These are phyloP conservation scores for Excalfactoria chinensis DNA, from an alignment of 2,113 vertebrate genomes.

Conservation along the genomic window DNA sequence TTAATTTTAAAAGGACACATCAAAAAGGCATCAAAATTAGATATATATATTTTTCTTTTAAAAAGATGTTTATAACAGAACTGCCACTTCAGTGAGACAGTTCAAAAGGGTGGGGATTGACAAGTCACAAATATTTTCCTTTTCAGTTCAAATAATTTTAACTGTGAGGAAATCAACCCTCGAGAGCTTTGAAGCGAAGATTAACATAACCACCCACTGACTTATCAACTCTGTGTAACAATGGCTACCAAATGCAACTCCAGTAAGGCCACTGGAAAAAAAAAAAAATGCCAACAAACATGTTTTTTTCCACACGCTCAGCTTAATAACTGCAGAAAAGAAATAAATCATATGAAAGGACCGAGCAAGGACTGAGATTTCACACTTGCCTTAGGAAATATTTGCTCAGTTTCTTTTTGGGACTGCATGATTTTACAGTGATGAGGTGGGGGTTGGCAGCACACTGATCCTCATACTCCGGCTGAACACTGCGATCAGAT, in stretches of 20 bases:
- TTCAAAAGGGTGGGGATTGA: neutral
- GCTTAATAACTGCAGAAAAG: neutral
- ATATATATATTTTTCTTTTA: neutral
- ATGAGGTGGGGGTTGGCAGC: accelerated
- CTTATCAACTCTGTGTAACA: neutral
- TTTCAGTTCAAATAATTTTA: neutral
- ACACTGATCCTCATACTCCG: neutral
- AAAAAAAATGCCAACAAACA: neutral
- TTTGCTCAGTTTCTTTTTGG: neutral
- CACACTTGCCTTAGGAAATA: constrained; percentile 15
- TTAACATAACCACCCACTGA: neutral
- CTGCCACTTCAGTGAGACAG: neutral
- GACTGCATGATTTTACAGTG: neutral
- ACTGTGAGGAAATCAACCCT: neutral
- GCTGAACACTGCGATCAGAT: neutral
- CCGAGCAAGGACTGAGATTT: neutral
- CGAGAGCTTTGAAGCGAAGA: neutral
- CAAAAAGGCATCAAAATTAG: neutral
- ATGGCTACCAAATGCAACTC: neutral
- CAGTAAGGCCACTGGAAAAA: neutral
- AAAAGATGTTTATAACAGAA: neutral
- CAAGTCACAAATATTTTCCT: neutral
- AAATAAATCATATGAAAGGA: neutral
- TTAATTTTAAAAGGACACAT: neutral
- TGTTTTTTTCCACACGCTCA: neutral